Percentiles rank a stretch among this genome's conserved stretches.
phyloP scores from a whole-genome alignment of 2,888 invertebrate genomes.

The Taenaris catops region DNA sequence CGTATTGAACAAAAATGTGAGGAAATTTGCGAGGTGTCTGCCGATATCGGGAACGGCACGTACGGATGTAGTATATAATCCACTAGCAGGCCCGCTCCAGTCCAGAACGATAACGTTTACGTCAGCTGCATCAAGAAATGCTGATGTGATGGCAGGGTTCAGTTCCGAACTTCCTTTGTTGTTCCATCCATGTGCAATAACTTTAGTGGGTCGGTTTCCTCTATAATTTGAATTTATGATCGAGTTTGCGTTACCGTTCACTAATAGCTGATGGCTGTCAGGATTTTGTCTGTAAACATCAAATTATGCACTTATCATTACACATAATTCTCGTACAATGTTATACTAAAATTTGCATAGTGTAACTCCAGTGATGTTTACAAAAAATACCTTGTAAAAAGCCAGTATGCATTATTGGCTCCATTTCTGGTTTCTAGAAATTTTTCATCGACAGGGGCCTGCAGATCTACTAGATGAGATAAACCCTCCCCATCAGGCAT shows the following conservation, averaged over 20 bases:
- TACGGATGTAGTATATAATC: constrained; percentile 34
- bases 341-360: neutral
- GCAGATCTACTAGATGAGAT: neutral
- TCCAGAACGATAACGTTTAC: constrained; percentile 54
- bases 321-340: neutral
- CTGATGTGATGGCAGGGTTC: constrained; percentile 35
- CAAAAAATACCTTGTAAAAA: neutral
- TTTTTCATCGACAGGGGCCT: neutral
- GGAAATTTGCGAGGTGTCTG: constrained; percentile 44
- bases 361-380: neutral
- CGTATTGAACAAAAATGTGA: constrained; percentile 43
- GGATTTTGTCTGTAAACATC: constrained; percentile 33
- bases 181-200: constrained; percentile 33
- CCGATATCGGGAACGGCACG: constrained; percentile 44
- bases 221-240: constrained; percentile 37
- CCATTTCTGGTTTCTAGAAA: neutral
- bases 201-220: constrained; percentile 29
- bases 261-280: constrained; percentile 32
- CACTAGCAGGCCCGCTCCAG: constrained; percentile 41
- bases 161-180: constrained; percentile 31
- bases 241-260: constrained; percentile 33
- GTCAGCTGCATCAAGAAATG: constrained; percentile 33
- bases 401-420: too few species aligned
- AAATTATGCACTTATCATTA: neutral
- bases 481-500: neutral